Percentiles rank a stretch among this genome's conserved stretches.
Evolutionary conservation across 64 coral and sea anemone genomes (phyloP).

Genomic region (Pocillopora verrucosa): DNA sequence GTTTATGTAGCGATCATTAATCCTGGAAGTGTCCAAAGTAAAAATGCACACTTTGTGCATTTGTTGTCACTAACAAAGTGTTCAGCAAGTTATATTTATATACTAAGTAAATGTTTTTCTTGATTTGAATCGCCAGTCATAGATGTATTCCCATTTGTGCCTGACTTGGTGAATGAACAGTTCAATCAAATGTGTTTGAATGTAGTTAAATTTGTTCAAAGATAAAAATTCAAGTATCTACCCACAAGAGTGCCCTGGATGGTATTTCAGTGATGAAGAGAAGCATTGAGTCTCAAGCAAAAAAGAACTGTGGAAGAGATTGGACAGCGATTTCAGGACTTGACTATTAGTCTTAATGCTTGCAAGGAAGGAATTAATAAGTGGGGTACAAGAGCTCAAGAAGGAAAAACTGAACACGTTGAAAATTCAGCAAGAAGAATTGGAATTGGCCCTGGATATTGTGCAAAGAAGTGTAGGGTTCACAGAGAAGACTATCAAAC

Average conservation of each 20-base stretch:
- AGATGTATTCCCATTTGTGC: no score
- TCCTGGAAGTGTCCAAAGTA: no score
- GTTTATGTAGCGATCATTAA: no score
- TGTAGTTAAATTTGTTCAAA: background rate
- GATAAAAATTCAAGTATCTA: background rate
- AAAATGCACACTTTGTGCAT: no score
- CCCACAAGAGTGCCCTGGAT: background rate
- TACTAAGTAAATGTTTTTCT: no score
- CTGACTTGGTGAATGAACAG: background rate
- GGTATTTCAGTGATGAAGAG: background rate
- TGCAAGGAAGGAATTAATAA: background rate
- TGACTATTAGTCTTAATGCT: background rate
- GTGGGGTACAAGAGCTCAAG: background rate
- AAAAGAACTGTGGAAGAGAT: background rate
- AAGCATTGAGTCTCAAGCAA: background rate
- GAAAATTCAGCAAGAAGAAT: background rate
- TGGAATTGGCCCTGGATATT: constrained; percentile 28
- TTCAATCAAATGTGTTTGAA: background rate
- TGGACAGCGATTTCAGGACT: background rate
- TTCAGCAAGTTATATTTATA: no score
- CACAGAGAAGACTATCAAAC: constrained; percentile 49
- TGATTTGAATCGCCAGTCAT: no score
- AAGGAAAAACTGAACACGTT: background rate
- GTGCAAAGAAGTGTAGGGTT: constrained; percentile 53
- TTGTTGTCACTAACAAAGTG: no score